Base-by-base conservation (phyloP, 2,113 vertebrate genomes). In the Arothron firmamentum region DNA sequence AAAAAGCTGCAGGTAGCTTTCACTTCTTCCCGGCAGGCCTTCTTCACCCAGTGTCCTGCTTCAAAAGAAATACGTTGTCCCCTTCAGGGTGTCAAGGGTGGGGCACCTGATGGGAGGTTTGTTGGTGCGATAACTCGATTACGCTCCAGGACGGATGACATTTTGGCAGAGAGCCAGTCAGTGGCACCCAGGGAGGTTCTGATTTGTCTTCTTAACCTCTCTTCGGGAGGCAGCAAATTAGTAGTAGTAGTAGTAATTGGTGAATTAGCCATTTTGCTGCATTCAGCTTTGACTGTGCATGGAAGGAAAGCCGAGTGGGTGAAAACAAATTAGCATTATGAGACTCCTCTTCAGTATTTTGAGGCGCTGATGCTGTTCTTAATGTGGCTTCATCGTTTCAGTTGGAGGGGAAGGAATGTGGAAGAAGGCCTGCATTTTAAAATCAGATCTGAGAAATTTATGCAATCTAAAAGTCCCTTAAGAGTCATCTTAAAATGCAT, bases 101-200 rank as follows among this genome's bases (percentile, higher is more conserved):
- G 71, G 87, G 88, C 89, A 85, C 69, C 76, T 63, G 83, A 85
- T 84, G 72, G 85, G 90, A 90, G 82, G 86, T 50, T 90, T 91
- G 90, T 89, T 92, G 91, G 92, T 91, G 93, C 89, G 91, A 95
- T 94, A 93, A 90, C 93, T 96, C 87, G 92, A 94, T 96, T 94
- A 94, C 88, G 81, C 72, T 84, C 16, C 42, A 67, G 87, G 82
- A 90, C 88, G 74, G 90, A 90, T 84, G 86, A 90, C 88, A 77
- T 45, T 69, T 88, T 84, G 83, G 87, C 80, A 80, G 23, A 34
- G 81, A 65, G 88, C 83, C 74, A 66, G 85, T 88, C 70, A 62
- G 82, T 85, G 55, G 74, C 76, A 72, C 92, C 89, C 88, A 78
- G 82, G 88, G 90, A 90, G 88, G 77, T 79, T n/a, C 54, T 90